A percentile compares a stretch with the other conserved stretches of the same genome.
phyloP scores from a whole-genome alignment of 2,113 vertebrate genomes.

The Epinephelus fuscoguttatus region DNA sequence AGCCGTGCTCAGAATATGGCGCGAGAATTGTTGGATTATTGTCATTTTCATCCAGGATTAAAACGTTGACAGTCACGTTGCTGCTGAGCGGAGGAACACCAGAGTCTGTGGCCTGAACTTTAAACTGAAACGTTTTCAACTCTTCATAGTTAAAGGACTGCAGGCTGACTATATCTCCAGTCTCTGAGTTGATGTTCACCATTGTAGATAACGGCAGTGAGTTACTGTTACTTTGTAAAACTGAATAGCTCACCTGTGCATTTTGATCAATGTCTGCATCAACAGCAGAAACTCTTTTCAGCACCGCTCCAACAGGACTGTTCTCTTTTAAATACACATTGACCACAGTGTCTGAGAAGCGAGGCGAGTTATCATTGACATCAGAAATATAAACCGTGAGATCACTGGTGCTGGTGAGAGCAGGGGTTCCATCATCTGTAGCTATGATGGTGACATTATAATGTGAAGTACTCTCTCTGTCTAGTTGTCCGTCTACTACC shows the following conservation, averaged over 20 bases:
- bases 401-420: conserved; percentile 51
- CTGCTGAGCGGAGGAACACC: too few species aligned
- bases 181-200: conserved; percentile 84
- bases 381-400: conserved; percentile 72
- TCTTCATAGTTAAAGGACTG: conserved; percentile 87
- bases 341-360: conserved; percentile 42
- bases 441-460: conserved; percentile 87
- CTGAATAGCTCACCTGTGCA: conserved; percentile 65
- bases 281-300: conserved; percentile 61
- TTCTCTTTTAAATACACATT: conserved; percentile 77
- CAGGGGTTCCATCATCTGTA: conserved; percentile 84
- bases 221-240: conserved; percentile 75
- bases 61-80: too few species aligned
- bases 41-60: too few species aligned
- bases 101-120: too few species aligned
- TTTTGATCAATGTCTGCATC: conserved; percentile 74
- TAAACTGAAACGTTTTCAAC: too few species aligned
- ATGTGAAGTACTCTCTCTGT: conserved; percentile 67
- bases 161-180: conserved; percentile 84
- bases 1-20: too few species aligned
- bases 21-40: too few species aligned
- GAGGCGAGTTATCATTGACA: conserved; percentile 74
- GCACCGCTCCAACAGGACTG: conserved; percentile 53
- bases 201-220: conserved; percentile 78
- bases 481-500: conserved; percentile 83